phyloP scores from a whole-genome alignment of 2,113 vertebrate genomes.

The Verasper variegatus region DNA sequence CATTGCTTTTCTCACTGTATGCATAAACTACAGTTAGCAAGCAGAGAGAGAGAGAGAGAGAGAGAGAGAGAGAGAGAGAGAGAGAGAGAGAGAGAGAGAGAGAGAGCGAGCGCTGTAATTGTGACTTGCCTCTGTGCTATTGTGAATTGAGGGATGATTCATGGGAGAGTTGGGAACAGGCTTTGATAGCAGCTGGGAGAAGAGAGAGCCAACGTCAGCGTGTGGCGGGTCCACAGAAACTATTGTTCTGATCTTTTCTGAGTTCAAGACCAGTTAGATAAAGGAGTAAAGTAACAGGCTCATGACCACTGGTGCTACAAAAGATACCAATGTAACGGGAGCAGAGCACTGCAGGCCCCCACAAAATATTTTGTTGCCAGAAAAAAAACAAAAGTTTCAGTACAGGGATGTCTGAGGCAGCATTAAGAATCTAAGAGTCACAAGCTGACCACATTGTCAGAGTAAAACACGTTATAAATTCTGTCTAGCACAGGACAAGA shows the following conservation, averaged over 20 bases:
- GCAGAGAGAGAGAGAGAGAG: slow-evolving; percentile 38
- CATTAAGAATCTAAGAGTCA: slow-evolving; percentile 41
- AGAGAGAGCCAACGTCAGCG: slow-evolving; percentile 42
- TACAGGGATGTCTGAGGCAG: slow-evolving; percentile 20
- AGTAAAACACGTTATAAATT: slow-evolving; percentile 12
- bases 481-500: neutral
- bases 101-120: slow-evolving; percentile 40
- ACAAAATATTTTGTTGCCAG: slow-evolving; percentile 36
- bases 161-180: slow-evolving; percentile 43
- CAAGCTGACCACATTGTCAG: slow-evolving; percentile 38
- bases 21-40: slow-evolving; percentile 44
- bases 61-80: too few species aligned
- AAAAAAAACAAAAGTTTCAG: slow-evolving; percentile 33
- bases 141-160: slow-evolving; percentile 35
- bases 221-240: slow-evolving; percentile 57
- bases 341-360: slow-evolving; percentile 1
- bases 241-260: slow-evolving; percentile 15
- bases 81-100: too few species aligned
- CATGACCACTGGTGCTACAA: slow-evolving; percentile 10
- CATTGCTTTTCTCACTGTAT: slow-evolving; percentile 21
- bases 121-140: slow-evolving; percentile 32
- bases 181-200: slow-evolving; percentile 59
- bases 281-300: slow-evolving; percentile 27
- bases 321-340: slow-evolving; percentile 26
- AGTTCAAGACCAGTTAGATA: slow-evolving; percentile 33